Percentiles rank a stretch among this genome's conserved stretches.
Evolutionary conservation across 2,888 invertebrate species (phyloP).

Genomic region (Noctuana brunneofusca): DNA sequence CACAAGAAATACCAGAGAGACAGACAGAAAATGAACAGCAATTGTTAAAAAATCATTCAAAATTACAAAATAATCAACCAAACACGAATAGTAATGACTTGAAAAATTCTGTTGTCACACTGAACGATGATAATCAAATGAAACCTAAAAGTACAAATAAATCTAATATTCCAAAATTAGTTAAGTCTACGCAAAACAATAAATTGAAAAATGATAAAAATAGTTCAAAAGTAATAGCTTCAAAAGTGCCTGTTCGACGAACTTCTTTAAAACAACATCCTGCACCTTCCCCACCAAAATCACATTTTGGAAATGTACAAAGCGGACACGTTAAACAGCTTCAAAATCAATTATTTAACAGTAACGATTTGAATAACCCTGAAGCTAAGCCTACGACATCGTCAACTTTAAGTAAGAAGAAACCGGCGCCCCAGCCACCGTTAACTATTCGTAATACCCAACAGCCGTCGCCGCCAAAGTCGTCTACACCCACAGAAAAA

Average conservation of each 20-base stretch:
- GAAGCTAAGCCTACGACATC: slow-evolving; percentile 65
- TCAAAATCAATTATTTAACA: slow-evolving; percentile 71
- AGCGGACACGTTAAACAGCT: slow-evolving; percentile 76
- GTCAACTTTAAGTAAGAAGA: slow-evolving; percentile 60
- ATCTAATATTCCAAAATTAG: slow-evolving; percentile 73
- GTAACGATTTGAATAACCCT: slow-evolving; percentile 50
- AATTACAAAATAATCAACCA: background rate
- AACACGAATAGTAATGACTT: background rate
- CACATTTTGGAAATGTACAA: slow-evolving; percentile 73
- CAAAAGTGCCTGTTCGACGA: slow-evolving; percentile 72
- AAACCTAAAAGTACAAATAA: slow-evolving; percentile 45
- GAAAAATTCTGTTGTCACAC: background rate
- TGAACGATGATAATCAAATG: slow-evolving; percentile 27
- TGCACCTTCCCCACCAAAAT: slow-evolving; percentile 74
- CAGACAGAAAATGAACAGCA: background rate
- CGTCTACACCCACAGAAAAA: slow-evolving; percentile 53
- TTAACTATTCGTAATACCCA: slow-evolving; percentile 24
- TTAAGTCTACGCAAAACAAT: slow-evolving; percentile 57
- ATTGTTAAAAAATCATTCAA: background rate
- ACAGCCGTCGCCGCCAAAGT: slow-evolving; percentile 46
- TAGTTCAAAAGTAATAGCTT: slow-evolving; percentile 60
- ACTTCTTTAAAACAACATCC: slow-evolving; percentile 68
- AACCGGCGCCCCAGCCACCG: slow-evolving; percentile 66
- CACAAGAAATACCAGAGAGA: background rate
- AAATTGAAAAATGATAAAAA: slow-evolving; percentile 66